Percentiles rank a stretch among this genome's conserved stretches.
Evolutionary conservation across 2,113 vertebrate species (phyloP).

Genomic region (Rattus norvegicus): DNA sequence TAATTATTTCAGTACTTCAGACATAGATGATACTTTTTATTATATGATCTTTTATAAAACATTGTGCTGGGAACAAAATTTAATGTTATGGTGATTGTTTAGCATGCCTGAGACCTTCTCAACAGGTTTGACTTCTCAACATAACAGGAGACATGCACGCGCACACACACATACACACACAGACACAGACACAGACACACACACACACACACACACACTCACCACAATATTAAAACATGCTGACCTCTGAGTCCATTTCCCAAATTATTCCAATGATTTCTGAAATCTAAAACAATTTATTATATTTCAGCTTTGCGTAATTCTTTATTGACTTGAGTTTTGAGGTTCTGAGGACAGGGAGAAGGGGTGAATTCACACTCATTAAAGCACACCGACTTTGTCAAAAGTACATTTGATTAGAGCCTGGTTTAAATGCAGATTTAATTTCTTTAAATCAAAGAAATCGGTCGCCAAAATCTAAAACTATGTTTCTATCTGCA

Average conservation of each 20-base stretch:
- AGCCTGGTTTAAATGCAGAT: too few species aligned
- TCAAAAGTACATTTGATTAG: neutral
- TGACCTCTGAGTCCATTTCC: neutral
- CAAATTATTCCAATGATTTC: neutral
- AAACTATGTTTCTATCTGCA: neutral
- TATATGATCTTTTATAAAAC: neutral
- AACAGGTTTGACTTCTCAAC: neutral
- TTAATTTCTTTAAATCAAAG: neutral
- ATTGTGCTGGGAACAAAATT: neutral
- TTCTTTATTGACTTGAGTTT: neutral
- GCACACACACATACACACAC: neutral
- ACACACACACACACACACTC: neutral
- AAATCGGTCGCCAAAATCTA: neutral
- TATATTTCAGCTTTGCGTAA: neutral
- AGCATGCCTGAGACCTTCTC: neutral
- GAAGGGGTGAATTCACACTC: neutral
- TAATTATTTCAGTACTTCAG: neutral
- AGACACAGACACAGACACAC: too few species aligned
- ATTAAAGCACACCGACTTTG: neutral
- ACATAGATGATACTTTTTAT: neutral
- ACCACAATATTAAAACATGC: neutral
- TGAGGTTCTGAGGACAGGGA: neutral
- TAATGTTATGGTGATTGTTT: neutral
- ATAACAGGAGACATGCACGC: too few species aligned
- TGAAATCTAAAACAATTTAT: neutral